These are phyloP conservation scores for Parnassius mnemosyne DNA, from an alignment of 2,888 invertebrate species.

Conservation along the genomic window DNA sequence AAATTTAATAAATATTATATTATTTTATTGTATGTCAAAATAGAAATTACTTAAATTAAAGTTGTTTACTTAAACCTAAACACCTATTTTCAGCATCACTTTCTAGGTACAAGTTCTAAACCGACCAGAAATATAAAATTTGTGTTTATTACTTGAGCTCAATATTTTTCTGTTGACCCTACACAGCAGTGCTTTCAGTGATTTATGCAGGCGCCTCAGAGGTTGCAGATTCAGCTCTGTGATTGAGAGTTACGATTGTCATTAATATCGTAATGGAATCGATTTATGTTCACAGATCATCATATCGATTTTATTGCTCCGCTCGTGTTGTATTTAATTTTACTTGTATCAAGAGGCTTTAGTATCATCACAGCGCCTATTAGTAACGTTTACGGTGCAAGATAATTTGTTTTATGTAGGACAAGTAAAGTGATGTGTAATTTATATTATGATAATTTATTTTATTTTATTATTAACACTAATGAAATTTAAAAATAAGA, in stretches of 20 bases:
- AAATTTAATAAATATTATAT: too few relatives aligned
- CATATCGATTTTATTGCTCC: conserved; percentile 55
- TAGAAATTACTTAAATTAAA: too few relatives aligned
- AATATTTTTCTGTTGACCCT: conserved; percentile 35
- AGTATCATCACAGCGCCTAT: conserved; percentile 39
- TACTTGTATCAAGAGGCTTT: conserved; percentile 45
- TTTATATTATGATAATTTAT: conserved; percentile 5
- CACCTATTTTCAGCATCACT: too few relatives aligned
- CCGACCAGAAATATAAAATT: too few relatives aligned
- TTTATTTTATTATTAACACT: background rate
- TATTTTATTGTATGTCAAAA: too few relatives aligned
- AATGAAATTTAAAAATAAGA: too few relatives aligned
- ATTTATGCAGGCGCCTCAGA: conserved; percentile 44
- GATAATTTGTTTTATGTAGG: conserved; percentile 27
- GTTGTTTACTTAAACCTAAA: too few relatives aligned
- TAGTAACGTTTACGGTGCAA: conserved; percentile 38
- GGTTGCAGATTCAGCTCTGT: conserved; percentile 54
- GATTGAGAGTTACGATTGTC: conserved; percentile 71
- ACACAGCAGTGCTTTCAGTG: conserved; percentile 27
- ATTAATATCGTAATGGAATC: conserved; percentile 69
- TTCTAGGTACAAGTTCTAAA: too few relatives aligned
- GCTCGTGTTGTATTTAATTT: conserved; percentile 51
- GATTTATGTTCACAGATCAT: conserved; percentile 66
- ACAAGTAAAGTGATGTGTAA: conserved; percentile 28
- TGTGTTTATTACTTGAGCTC: too few relatives aligned